phyloP scores from a whole-genome alignment of 2,113 vertebrate genomes.

The Spheniscus mendiculus region DNA sequence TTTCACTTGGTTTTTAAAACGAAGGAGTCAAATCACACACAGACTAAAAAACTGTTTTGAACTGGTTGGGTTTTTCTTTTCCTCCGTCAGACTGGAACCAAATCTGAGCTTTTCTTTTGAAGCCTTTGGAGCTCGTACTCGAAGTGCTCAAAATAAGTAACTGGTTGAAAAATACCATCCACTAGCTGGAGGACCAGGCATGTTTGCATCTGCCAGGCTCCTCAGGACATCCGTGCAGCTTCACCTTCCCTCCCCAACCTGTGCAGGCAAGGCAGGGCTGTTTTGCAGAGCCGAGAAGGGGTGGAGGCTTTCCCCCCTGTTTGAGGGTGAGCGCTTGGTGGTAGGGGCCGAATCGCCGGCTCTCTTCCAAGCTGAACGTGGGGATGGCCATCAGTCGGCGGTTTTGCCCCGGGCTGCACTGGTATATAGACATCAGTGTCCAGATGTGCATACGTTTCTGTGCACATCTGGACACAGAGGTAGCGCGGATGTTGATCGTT shows the following conservation, averaged over 20 bases:
- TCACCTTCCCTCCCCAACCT: background rate
- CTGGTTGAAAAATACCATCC: background rate
- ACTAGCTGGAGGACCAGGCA: background rate
- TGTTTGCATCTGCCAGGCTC: background rate
- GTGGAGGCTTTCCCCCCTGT: background rate
- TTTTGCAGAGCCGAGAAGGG: too few species aligned
- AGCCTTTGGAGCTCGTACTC: background rate
- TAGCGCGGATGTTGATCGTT: too few species aligned
- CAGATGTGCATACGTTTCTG: background rate
- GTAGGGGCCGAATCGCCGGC: too few species aligned
- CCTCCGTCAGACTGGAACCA: background rate
- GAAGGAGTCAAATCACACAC: background rate
- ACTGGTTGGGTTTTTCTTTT: too few species aligned
- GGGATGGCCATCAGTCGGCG: too few species aligned
- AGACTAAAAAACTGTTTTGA: background rate
- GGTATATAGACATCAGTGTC: too few species aligned
- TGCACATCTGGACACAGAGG: background rate
- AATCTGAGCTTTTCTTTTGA: background rate
- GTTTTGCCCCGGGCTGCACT: background rate
- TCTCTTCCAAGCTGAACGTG: background rate
- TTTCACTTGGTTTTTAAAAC: background rate
- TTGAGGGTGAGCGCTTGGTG: background rate
- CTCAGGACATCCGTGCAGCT: background rate
- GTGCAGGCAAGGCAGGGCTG: background rate
- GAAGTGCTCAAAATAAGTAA: background rate